Base-by-base conservation (phyloP, 30 jellyfish, hydroid and myxozoan genomes). In the Rhopilema esculentum region DNA sequence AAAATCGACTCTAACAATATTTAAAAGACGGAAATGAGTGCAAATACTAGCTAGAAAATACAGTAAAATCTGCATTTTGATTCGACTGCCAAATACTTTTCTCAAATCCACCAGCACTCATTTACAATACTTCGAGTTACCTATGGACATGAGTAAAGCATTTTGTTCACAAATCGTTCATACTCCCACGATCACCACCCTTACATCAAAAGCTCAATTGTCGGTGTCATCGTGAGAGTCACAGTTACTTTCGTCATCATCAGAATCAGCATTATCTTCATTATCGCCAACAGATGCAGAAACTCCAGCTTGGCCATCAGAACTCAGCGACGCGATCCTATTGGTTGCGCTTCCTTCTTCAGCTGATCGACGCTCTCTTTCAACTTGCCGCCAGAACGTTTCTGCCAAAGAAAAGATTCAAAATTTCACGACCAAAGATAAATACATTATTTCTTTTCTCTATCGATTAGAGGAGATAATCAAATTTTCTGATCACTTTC, bases 331-430 rank as follows among this genome's bases (percentile, higher is more conserved):
- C 21, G 91, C 83, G 16, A 9, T 27, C 16, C 8, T 28, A 20
- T 18, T 21, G 32, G 0, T 72, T 49, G 27, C 12, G 8, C 8
- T 22, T 2, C 27, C 79, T 20, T 66, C 32, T 32, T 67, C 96
- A 9, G 82, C 87, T 1, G 90, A 49, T 9, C 27, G 73, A 12
- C 82, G 53, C 29, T 87, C 97, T 57, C 83, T 81, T 32, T 89
- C 97, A 48, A 89, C 27, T 63, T 89, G 97, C 77, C 97, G 84
- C 89, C 85, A 72, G 32, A 80, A 89, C 0, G 97, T 85, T 33
- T 69, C 97, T 88, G 74, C n/a, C n/a, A 33, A 68, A 77, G 68
- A 6, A n/a, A 63, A 33, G 51, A 88, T 24, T 0, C 12, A 51
- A 27, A 33, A 12, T 27, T 16, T 31, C 21, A 1, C 15, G 62